Conservation (phyloP, 1,140 invertebrate genomes). For the Sycophaga agraensis region DNA sequence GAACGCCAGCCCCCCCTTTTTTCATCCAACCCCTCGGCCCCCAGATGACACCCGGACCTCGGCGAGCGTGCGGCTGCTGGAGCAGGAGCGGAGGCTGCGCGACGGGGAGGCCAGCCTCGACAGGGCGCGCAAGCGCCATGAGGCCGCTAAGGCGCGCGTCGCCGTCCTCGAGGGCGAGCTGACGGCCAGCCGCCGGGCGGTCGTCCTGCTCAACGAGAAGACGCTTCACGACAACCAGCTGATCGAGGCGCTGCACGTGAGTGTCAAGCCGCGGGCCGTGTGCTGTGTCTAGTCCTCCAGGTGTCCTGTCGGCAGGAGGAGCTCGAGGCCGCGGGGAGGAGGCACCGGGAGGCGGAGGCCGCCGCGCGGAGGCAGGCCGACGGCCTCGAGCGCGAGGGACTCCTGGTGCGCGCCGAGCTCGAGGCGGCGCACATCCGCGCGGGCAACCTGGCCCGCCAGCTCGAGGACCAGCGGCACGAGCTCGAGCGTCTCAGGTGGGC, state of each 20-base stretch:
- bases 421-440: constrained; percentile 34
- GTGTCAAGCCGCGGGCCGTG: too few relatives aligned
- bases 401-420: constrained; percentile 39
- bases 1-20: too few relatives aligned
- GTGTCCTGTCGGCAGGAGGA: too few relatives aligned
- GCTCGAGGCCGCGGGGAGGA: constrained; percentile 35
- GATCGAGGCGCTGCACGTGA: constrained; percentile 60
- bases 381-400: constrained; percentile 36
- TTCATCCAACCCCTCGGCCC: too few relatives aligned
- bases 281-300: too few relatives aligned
- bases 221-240: constrained; percentile 61
- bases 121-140: too few relatives aligned
- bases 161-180: constrained; percentile 62
- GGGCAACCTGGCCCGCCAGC: constrained; percentile 33
- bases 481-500: constrained; percentile 40
- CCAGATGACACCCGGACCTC: too few relatives aligned
- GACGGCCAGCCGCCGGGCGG: constrained; percentile 52
- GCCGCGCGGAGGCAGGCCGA: constrained; percentile 33
- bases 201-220: constrained; percentile 60
- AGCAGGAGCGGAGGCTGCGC: too few relatives aligned
- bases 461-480: constrained; percentile 44
- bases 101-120: too few relatives aligned
- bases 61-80: too few relatives aligned
- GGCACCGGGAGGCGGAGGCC: constrained; percentile 36
- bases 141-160: constrained; percentile 59